Percentiles rank a stretch among this genome's conserved stretches.
These are phyloP conservation scores for Muscidifurax raptorellus DNA, from an alignment of 1,140 invertebrate species.

Conservation along the genomic window DNA sequence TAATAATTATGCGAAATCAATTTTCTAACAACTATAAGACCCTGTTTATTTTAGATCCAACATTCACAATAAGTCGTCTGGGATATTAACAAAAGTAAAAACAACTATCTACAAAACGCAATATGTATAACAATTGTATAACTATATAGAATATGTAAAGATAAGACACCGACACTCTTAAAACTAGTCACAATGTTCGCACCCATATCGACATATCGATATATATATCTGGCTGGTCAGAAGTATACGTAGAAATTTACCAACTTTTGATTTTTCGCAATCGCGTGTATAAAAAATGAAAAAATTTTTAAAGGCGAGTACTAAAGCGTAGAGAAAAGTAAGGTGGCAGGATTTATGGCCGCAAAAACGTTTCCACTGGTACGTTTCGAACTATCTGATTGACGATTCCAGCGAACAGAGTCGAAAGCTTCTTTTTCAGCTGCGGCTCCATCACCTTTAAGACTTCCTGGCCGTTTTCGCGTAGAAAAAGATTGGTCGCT, in stretches of 20 bases:
- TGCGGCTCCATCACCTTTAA: constrained; percentile 83
- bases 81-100: background rate
- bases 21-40: constrained; percentile 10
- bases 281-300: background rate
- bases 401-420: constrained; percentile 80
- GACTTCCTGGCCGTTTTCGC: constrained; percentile 83
- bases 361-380: constrained; percentile 78
- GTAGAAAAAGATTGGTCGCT: constrained; percentile 83
- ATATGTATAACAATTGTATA: background rate
- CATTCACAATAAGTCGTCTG: background rate
- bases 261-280: background rate
- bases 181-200: constrained; percentile 18
- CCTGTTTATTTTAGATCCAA: constrained; percentile 27
- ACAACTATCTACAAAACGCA: constrained; percentile 9
- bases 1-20: background rate
- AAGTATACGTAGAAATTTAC: background rate
- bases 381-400: constrained; percentile 82
- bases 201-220: too few relatives aligned
- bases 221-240: background rate
- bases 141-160: background rate
- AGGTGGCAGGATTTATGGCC: constrained; percentile 69
- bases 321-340: background rate
- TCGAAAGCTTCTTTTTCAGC: constrained; percentile 79
- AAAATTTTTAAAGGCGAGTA: background rate
- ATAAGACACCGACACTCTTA: constrained; percentile 14